A percentile compares a stretch with the other conserved stretches of the same genome.
Conservation (phyloP, 2,888 invertebrate genomes). For the Tortricodes alternella region DNA sequence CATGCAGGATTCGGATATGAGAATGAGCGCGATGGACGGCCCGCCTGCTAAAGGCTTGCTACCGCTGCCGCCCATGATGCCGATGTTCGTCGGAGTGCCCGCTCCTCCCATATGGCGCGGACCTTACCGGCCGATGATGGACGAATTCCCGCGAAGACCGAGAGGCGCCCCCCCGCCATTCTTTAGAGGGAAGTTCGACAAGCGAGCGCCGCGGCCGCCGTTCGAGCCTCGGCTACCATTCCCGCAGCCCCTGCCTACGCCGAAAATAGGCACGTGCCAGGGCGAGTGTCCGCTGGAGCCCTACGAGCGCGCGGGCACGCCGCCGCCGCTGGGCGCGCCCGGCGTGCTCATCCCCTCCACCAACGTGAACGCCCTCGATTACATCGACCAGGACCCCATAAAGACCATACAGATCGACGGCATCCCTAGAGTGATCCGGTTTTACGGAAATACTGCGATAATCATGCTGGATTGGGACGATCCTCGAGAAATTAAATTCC, state of each 20-base stretch:
- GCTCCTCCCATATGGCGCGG: conserved; percentile 64
- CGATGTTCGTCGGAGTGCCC: conserved; percentile 48
- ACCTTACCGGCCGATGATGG: conserved; percentile 56
- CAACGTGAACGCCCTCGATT: conserved; percentile 65
- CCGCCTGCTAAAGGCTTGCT: conserved; percentile 41
- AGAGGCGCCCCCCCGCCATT: conserved; percentile 59
- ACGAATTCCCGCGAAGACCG: conserved; percentile 63
- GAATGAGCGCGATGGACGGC: conserved; percentile 52
- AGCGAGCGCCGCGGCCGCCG: conserved; percentile 51
- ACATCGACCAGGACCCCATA: conserved; percentile 85
- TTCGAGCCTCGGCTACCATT: conserved; percentile 59
- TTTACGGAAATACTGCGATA: conserved; percentile 92
- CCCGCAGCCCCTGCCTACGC: conserved; percentile 56
- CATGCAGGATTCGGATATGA: conserved; percentile 69
- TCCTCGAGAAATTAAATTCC: conserved; percentile 92
- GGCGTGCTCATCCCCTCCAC: conserved; percentile 63
- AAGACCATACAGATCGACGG: conserved; percentile 93
- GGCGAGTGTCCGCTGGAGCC: conserved; percentile 61
- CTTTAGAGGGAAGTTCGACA: conserved; percentile 64
- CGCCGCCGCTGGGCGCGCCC: conserved; percentile 70
- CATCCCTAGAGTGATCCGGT: conserved; percentile 90
- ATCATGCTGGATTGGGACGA: conserved; percentile 94
- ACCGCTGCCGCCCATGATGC: conserved; percentile 60
- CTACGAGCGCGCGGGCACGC: conserved; percentile 60
- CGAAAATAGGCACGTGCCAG: conserved; percentile 64